Evolutionary conservation across 1,140 invertebrate genomes (phyloP).

Genomic region (Spodoptera litura): DNA sequence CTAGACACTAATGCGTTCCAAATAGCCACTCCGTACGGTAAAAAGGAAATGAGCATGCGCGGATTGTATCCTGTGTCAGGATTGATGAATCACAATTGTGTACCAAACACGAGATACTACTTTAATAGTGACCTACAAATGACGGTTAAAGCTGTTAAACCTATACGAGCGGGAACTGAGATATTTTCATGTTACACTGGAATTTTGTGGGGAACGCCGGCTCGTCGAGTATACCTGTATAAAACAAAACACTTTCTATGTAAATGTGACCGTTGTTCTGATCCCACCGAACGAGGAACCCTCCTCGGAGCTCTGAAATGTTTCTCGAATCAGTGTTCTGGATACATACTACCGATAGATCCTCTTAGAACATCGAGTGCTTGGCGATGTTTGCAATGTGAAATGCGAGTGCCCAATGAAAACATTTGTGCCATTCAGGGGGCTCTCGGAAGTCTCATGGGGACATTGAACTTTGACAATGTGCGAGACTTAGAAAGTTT

Average conservation of each 20-base stretch:
- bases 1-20: conserved; percentile 93
- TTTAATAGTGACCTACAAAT: conserved; percentile 88
- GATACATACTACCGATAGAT: conserved; percentile 81
- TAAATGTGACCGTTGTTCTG: conserved; percentile 89
- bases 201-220: conserved; percentile 90
- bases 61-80: conserved; percentile 91
- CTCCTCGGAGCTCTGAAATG: conserved; percentile 85
- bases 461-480: conserved; percentile 77
- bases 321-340: conserved; percentile 77
- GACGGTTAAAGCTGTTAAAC: conserved; percentile 87
- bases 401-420: conserved; percentile 70
- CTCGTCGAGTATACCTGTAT: conserved; percentile 88
- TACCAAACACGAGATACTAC: conserved; percentile 90
- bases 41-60: conserved; percentile 86
- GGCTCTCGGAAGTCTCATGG: conserved; percentile 81
- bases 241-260: conserved; percentile 92
- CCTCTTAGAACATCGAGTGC: conserved; percentile 73
- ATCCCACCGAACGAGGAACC: conserved; percentile 88
- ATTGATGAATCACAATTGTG: conserved; percentile 91
- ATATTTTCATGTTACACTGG: conserved; percentile 91
- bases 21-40: conserved; percentile 83
- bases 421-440: conserved; percentile 80
- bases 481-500: conserved; percentile 82
- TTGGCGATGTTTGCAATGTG: conserved; percentile 86
- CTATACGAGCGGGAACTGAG: conserved; percentile 89